phyloP scores from a whole-genome alignment of 2,888 invertebrate genomes.

The Lutraria lutraria region DNA sequence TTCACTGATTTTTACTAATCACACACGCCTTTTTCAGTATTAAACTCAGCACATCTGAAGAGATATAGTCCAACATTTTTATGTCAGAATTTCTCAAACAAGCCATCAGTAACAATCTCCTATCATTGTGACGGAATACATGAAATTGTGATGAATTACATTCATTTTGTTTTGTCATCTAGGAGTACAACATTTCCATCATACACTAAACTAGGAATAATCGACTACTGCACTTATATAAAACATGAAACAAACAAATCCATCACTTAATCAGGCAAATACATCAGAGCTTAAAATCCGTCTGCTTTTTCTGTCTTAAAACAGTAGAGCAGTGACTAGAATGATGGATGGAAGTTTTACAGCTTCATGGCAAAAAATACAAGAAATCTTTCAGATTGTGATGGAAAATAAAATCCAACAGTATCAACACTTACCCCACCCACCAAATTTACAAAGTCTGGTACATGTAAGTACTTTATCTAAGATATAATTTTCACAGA shows the following conservation, averaged over 20 bases:
- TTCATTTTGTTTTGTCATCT: slow-evolving; percentile 38
- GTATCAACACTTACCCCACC: too few relatives aligned
- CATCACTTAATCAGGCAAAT: slow-evolving; percentile 36
- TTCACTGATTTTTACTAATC: not conserved
- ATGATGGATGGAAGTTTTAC: slow-evolving; percentile 16
- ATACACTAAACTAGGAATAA: slow-evolving; percentile 36
- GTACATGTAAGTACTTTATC: too few relatives aligned
- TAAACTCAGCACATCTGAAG: not conserved
- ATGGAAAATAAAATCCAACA: not conserved
- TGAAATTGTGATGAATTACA: slow-evolving; percentile 48
- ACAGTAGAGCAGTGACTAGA: not conserved
- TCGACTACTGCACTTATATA: slow-evolving; percentile 27
- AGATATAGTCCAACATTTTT: not conserved
- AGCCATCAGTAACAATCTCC: not conserved
- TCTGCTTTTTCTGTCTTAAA: slow-evolving; percentile 27
- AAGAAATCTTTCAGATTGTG: not conserved
- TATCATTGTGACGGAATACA: not conserved
- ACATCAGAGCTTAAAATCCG: slow-evolving; percentile 32
- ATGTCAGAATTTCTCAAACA: not conserved
- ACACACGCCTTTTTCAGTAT: not conserved
- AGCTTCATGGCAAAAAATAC: slow-evolving; percentile 8
- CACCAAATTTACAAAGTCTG: too few relatives aligned
- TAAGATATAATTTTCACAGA: too few relatives aligned
- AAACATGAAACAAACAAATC: slow-evolving; percentile 51
- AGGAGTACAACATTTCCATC: slow-evolving; percentile 43